Evolutionary conservation across 2,888 invertebrate genomes (phyloP).

Genomic region (Cancer borealis): DNA sequence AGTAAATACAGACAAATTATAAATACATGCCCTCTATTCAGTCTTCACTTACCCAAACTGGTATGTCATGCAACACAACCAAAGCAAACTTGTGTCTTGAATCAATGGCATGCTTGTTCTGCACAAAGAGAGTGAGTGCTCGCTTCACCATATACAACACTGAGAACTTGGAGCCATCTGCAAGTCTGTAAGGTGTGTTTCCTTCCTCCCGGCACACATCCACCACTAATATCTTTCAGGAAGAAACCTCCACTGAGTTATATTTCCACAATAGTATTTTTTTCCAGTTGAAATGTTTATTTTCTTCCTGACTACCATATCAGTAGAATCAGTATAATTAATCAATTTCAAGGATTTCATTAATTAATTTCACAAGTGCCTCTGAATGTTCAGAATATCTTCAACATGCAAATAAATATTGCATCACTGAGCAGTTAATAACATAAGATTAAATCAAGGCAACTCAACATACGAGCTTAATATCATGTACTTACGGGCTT

Average conservation of each 20-base stretch:
- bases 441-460: not conserved
- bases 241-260: not conserved
- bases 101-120: conserved; percentile 84
- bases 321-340: too few species aligned
- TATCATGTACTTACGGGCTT: too few species aligned
- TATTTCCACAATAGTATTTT: not conserved
- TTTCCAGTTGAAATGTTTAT: too few species aligned
- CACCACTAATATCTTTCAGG: conserved; percentile 78
- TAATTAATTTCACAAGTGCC: not conserved
- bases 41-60: conserved; percentile 80
- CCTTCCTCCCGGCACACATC: conserved; percentile 84
- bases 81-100: conserved; percentile 85
- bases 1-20: not conserved
- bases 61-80: conserved; percentile 83
- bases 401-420: not conserved
- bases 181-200: conserved; percentile 82
- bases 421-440: not conserved
- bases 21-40: not conserved
- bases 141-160: conserved; percentile 85
- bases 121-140: conserved; percentile 84
- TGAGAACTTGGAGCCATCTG: conserved; percentile 83
- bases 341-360: not conserved
- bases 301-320: too few species aligned
- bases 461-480: too few species aligned
- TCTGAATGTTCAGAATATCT: not conserved